Percentiles rank a stretch among this genome's conserved stretches.
phyloP scores from a whole-genome alignment of 2,888 invertebrate genomes.

The Agrotis clavis region DNA sequence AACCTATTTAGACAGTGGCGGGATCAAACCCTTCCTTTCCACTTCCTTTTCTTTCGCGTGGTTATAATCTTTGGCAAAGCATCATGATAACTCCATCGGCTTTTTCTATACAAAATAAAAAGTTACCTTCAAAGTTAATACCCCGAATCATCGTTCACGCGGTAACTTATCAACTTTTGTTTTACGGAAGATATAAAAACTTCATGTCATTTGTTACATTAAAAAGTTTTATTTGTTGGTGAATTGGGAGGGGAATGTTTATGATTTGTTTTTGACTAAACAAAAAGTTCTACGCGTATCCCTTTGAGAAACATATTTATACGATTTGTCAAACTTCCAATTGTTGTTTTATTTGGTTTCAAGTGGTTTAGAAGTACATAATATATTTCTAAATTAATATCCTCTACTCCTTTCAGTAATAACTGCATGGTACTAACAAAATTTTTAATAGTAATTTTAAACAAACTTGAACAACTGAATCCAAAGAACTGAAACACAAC shows the following conservation, averaged over 20 bases:
- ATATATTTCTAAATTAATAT: too few species aligned
- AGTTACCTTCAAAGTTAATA: background rate
- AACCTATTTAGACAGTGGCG: too few species aligned
- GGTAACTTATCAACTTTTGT: constrained; percentile 40
- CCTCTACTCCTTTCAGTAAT: background rate
- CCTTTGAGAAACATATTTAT: constrained; percentile 7
- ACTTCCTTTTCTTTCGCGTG: too few species aligned
- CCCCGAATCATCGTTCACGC: constrained; percentile 9
- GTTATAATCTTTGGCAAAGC: background rate
- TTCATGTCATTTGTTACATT: constrained; percentile 53
- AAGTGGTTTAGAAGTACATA: background rate
- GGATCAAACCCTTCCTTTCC: too few species aligned
- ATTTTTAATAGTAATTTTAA: background rate
- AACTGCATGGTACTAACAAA: background rate
- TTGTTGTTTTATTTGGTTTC: background rate
- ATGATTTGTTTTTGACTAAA: constrained; percentile 27
- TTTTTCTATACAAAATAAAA: background rate
- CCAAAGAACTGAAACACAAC: too few species aligned
- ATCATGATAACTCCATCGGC: background rate
- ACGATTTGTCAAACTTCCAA: constrained; percentile 6
- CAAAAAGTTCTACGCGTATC: constrained; percentile 19
- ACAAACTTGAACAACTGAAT: background rate
- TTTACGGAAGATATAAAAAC: constrained; percentile 16
- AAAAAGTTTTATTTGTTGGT: constrained; percentile 56
- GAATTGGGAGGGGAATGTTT: constrained; percentile 24